phyloP scores from a whole-genome alignment of 2,113 vertebrate species.

The Cryptoleucopteryx plumbea region DNA sequence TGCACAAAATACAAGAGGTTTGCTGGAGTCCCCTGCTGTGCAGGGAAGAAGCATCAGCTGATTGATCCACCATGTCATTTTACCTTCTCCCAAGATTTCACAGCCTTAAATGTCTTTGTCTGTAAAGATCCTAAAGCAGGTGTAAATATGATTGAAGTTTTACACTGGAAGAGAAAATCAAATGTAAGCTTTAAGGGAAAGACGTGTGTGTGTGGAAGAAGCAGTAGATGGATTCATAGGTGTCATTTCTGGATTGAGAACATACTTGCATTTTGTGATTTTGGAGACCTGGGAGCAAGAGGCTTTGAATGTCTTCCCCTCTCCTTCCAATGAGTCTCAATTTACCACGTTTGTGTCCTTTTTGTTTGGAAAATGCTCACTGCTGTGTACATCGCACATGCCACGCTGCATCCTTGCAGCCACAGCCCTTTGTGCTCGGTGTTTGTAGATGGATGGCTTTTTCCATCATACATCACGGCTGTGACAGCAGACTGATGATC shows the following conservation, averaged over 20 bases:
- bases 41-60: slow-evolving; percentile 32
- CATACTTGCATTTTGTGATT: slow-evolving; percentile 32
- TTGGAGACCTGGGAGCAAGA: slow-evolving; percentile 8
- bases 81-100: slow-evolving; percentile 26
- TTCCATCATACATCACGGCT: slow-evolving; percentile 56
- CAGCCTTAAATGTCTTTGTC: slow-evolving; percentile 18
- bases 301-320: neutral
- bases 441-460: slow-evolving; percentile 60
- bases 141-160: slow-evolving; percentile 41
- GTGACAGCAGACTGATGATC: slow-evolving; percentile 68
- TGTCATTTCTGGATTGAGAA: slow-evolving; percentile 41
- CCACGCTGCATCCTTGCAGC: neutral
- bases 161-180: neutral
- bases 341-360: neutral
- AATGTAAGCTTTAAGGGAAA: neutral
- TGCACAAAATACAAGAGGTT: neutral
- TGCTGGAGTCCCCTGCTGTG: slow-evolving; percentile 44
- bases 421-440: neutral
- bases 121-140: slow-evolving; percentile 23
- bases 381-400: neutral
- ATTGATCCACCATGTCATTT: slow-evolving; percentile 32
- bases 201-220: neutral
- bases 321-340: neutral
- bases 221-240: slow-evolving; percentile 7
- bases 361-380: neutral